Evolutionary conservation across 1,140 invertebrate genomes (phyloP).

Genomic region (Samia ricini): DNA sequence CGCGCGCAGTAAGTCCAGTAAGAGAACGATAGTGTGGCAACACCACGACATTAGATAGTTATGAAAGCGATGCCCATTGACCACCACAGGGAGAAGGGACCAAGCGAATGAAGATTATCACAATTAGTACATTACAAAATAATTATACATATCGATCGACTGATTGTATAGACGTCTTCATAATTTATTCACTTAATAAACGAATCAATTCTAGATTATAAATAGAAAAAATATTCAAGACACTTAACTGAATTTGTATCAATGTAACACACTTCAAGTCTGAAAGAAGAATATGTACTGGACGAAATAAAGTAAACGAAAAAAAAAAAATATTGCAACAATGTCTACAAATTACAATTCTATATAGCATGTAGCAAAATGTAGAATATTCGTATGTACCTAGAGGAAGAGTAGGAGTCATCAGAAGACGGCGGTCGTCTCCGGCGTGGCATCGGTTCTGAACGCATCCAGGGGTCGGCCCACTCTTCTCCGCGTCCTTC

Average conservation of each 20-base stretch:
- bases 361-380: no score
- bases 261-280: no score
- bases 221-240: no score
- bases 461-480: slow-evolving; percentile 94
- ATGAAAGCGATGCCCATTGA: slow-evolving; percentile 65
- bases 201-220: no score
- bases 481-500: slow-evolving; percentile 91
- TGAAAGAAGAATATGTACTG: no score
- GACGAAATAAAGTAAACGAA: no score
- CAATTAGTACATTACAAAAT: slow-evolving; percentile 11
- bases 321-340: no score
- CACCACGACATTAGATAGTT: slow-evolving; percentile 52
- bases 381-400: slow-evolving; percentile 66
- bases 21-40: slow-evolving; percentile 51
- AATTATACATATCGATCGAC: no score
- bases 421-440: slow-evolving; percentile 84
- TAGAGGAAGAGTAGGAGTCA: slow-evolving; percentile 86
- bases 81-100: slow-evolving; percentile 36
- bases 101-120: slow-evolving; percentile 40
- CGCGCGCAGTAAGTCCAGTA: slow-evolving; percentile 44
- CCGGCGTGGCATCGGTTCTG: slow-evolving; percentile 61
- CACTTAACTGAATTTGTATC: no score
- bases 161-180: not conserved
- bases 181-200: no score
- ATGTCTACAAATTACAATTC: no score